Evolutionary conservation across 2,797 vertebrate species (phyloP), one percentile per base, ranked within the genome.

Genomic region (Eleutherodactylus coqui): DNA sequence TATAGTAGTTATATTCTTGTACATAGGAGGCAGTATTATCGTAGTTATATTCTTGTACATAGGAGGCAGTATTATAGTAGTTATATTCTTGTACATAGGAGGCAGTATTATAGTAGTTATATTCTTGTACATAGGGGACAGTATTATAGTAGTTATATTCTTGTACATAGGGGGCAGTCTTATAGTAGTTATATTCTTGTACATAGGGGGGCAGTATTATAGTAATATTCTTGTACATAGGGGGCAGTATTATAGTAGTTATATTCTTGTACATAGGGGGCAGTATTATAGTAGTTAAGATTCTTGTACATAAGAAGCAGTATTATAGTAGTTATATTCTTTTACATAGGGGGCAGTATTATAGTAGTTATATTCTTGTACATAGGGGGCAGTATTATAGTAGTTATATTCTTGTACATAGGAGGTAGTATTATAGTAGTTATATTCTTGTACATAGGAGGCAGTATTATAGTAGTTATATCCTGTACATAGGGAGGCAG

Each of bases 1-100:
- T 60, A 60, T 60, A 60, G 58, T 60, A 60, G 55, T 60, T 60
- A 60, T 60, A 60, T 8, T 55, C 53, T 55, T 55, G 53, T 55
- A 55, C 53, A 55, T n/a, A 55, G 53, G 53, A n/a, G 58, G n/a
- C n/a, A 60, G 58, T 60, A 60, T 60, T 60, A 60, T 60, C 27
- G 58, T 60, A 60, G 55, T 60, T 60, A 60, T 60, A 60, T 60
- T 60, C 55, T 60, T 60, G 55, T 60, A 60, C n/a, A 60, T 60
- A 60, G 55, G 55, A 13, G 16, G 55, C 24, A 60, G 55, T 60
- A 60, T 60, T 60, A 60, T 29, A 60, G 55, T 60, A 60, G 55
- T 60, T 60, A 60, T 60, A 60, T 60, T 60, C 55, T 60, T 60
- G 55, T 60, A 60, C n/a, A 60, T 60, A 60, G n/a, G 55, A 14